Percentiles rank a stretch among this genome's conserved stretches.
Evolutionary conservation across 2,888 invertebrate genomes (phyloP).

Genomic region (Heliconius sara): DNA sequence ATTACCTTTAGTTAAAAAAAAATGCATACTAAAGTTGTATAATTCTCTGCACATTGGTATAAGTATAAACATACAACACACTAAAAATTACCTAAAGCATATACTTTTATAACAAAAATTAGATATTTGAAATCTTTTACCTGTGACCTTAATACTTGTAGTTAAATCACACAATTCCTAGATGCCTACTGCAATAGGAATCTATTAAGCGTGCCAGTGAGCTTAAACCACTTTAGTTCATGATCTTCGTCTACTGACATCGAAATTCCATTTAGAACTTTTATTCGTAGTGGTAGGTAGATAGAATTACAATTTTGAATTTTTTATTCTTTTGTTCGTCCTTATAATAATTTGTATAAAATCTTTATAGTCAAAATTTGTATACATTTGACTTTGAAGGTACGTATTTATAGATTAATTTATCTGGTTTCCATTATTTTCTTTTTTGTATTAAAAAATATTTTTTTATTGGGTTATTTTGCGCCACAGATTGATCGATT

Average conservation of each 20-base stretch:
- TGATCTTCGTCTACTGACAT: slow-evolving; percentile 26
- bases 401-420: not conserved
- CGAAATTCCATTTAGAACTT: slow-evolving; percentile 32
- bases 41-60: not conserved
- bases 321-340: not conserved
- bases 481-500: too few relatives aligned
- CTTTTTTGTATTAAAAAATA: not conserved
- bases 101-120: not conserved
- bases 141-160: not conserved
- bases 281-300: not conserved
- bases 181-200: not conserved
- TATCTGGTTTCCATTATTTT: not conserved
- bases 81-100: too few relatives aligned
- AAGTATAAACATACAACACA: too few relatives aligned
- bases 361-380: not conserved
- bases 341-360: not conserved
- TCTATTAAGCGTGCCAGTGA: slow-evolving; percentile 22
- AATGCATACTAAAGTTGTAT: not conserved
- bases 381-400: not conserved
- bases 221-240: slow-evolving; percentile 21
- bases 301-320: slow-evolving; percentile 5
- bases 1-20: not conserved
- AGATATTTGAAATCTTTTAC: not conserved
- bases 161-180: not conserved
- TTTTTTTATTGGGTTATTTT: too few relatives aligned